Base-by-base conservation (phyloP, 1,140 invertebrate genomes). In the Acromyrmex heyeri region DNA sequence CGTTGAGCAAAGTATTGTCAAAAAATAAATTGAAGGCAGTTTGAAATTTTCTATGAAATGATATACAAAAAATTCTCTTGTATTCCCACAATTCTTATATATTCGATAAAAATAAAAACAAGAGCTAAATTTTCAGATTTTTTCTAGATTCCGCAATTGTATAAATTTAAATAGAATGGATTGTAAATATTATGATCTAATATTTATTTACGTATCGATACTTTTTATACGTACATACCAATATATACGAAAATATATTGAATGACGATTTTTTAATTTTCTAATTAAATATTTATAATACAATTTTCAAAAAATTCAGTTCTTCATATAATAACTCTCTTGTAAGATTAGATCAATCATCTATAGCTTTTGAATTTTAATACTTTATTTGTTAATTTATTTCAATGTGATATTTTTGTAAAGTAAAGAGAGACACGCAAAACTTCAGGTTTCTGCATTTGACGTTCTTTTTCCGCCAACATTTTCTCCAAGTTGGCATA, bases 361-460 rank as follows among this genome's bases (percentile, higher is more conserved):
- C 5, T 5, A 67, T 4, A 14, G 1, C 2, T 67, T 30, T 67
- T 0, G 2, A 44, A 1, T 38, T 10, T 38, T 79, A 67, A 79
- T 38, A 69, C 44, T 81, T 57, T 16, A 53, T 24, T 55, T 67
- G 10, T 79, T 79, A 10, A 70, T 81, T 81, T 21, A 59, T 30
- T 70, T 81, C 21, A 70, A 70, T 81, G 57, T 59, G 7, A 70
- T 24, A 70, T 70, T 18, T 70, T 3, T 24, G 1, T 34, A 16
- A 57, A 57, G 44, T 69, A 81, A 69, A 4, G 5, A 79, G 12
- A 70, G 21, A 57, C 30, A 81, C n/a, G n/a, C 21, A 55, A 57
- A 69, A 81, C 21, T 70, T 81, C 21, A 81, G 16, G 16, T 70
- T 57, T 81, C 65, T 70, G 53, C 10, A 70, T 50, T 81, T 81